Conservation (phyloP, 2,888 invertebrate species). For the Smittia sp. region DNA sequence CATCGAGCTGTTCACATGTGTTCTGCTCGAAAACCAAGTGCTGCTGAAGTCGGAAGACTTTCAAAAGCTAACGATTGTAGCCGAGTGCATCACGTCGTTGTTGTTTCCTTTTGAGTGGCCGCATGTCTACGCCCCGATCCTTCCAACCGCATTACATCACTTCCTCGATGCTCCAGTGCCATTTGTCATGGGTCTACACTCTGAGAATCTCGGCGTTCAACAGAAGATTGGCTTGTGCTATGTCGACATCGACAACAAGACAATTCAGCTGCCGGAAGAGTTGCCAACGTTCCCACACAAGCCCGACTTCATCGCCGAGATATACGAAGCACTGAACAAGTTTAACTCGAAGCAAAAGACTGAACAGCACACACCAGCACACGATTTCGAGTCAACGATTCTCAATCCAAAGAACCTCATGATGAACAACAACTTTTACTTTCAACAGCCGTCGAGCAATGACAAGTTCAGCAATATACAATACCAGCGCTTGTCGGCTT, state of each 20-base stretch:
- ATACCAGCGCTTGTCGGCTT: slow-evolving; percentile 36
- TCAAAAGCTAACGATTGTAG: slow-evolving; percentile 93
- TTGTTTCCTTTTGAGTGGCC: slow-evolving; percentile 97
- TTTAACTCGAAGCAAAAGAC: slow-evolving; percentile 59
- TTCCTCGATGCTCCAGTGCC: slow-evolving; percentile 99
- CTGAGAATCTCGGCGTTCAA: slow-evolving; percentile 57
- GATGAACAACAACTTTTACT: slow-evolving; percentile 39
- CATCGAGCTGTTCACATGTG: slow-evolving; percentile 89
- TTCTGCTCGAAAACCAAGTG: slow-evolving; percentile 94
- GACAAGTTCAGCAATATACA: slow-evolving; percentile 35
- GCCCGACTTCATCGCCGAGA: slow-evolving; percentile 80
- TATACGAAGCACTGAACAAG: slow-evolving; percentile 71
- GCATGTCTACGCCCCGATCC: slow-evolving; percentile 97
- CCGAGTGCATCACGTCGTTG: slow-evolving; percentile 86
- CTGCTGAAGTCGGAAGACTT: slow-evolving; percentile 90
- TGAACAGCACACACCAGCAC: slow-evolving; percentile 45
- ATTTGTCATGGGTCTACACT: slow-evolving; percentile 92
- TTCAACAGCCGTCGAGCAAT: slow-evolving; percentile 5
- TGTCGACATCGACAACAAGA: slow-evolving; percentile 92
- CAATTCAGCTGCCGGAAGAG: slow-evolving; percentile 93
- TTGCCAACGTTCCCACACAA: slow-evolving; percentile 89
- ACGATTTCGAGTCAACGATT: slow-evolving; percentile 35
- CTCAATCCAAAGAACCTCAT: slow-evolving; percentile 43
- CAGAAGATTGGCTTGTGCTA: slow-evolving; percentile 78
- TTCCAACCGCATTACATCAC: slow-evolving; percentile 91